Base-by-base conservation (phyloP, 2,888 invertebrate genomes). In the Drosophila picticornis region DNA sequence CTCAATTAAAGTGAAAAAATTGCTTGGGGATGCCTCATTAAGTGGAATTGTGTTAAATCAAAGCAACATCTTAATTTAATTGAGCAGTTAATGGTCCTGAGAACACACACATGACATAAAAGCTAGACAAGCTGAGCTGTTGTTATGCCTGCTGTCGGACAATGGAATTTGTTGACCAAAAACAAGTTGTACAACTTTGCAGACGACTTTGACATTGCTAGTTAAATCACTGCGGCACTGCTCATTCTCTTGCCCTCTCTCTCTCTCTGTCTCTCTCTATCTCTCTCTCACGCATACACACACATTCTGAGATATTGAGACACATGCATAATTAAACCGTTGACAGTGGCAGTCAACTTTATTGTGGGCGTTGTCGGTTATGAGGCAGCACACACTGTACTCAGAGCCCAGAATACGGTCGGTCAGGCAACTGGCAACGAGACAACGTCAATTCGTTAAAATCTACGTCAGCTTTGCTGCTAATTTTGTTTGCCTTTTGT, bases 401-500 rank as follows among this genome's bases (percentile, higher is more conserved):
- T 40, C 43, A 59, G 60, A 38, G 22, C 38, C 29, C 25, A 25
- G 43, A 51, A 34, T 25, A 55, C 43, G 51, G 40, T 16, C 70
- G 67, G 61, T 36, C 40, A 2, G 72, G 64, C 66, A 68, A 64
- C 27, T 36, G 59, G 36, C 40, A 71, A 32, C 51, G 61, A 58
- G 70, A 69, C 64, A 67, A 77, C 77, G 84, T 77, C 84, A 72
- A 77, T 76, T 81, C 87, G 87, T 89, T 87, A 87, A 86, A 82
- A 88, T 78, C 72, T 78, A 70, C 82, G 80, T 82, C 75, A 88
- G 77, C 69, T 83, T 81, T 80, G 80, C 80, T 82, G 70, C 90
- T 86, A 86, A 86, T 86, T 88, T 88, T 86, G 88, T 86, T 90
- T 90, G 82, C 70, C 67, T 72, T 86, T 66, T 77, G 76, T 61